These are phyloP conservation scores for Suricata suricatta DNA, from an alignment of 2,113 vertebrate species.

Conservation along the genomic window DNA sequence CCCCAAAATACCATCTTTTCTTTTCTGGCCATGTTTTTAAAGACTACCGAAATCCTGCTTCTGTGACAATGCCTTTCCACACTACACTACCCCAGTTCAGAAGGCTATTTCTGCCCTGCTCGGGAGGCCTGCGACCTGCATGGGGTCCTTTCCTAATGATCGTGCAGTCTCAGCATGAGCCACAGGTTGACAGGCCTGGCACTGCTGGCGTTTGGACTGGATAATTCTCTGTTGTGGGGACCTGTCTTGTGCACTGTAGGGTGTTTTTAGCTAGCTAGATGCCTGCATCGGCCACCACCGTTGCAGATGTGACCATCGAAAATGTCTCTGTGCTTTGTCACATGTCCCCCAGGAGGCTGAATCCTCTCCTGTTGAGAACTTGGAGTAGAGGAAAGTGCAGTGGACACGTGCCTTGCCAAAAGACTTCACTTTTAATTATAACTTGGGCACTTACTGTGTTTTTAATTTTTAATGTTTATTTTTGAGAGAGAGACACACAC, in stretches of 20 bases:
- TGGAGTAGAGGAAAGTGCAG: not conserved
- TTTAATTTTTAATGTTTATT: no score
- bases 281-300: not conserved
- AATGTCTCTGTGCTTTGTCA: not conserved
- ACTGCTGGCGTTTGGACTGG: not conserved
- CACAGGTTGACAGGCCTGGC: not conserved
- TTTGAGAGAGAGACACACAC: no score
- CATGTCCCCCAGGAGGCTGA: not conserved
- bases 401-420: not conserved
- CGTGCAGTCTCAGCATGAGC: not conserved
- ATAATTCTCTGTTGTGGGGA: not conserved
- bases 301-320: not conserved
- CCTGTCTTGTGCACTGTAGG: not conserved
- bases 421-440: not conserved
- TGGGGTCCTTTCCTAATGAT: not conserved
- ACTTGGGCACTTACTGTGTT: not conserved
- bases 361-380: not conserved
- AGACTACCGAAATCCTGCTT: not conserved
- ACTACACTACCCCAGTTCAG: not conserved
- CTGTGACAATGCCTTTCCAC: not conserved
- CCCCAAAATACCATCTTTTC: not conserved
- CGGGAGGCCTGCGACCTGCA: not conserved
- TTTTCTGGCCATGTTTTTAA: constrained; percentile 13
- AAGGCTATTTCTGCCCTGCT: not conserved
- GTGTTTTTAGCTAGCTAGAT: not conserved